Percentiles rank a stretch among this genome's conserved stretches.
These are phyloP conservation scores for Cephonodes hylas DNA, from an alignment of 2,888 invertebrate genomes.

Conservation along the genomic window DNA sequence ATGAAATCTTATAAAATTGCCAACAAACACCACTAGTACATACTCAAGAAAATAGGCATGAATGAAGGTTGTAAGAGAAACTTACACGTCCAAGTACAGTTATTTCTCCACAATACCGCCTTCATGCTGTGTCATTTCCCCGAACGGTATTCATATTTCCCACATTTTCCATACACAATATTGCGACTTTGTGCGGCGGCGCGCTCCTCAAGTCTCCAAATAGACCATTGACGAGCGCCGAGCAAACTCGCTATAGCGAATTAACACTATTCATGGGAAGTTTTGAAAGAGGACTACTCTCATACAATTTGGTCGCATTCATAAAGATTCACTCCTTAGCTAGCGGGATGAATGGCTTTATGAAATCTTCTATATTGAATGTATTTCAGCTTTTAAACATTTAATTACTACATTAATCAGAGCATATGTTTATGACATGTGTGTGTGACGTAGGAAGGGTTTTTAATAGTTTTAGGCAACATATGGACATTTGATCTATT, in stretches of 20 bases:
- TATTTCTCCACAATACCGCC: constrained; percentile 8
- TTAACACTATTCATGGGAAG: constrained; percentile 80
- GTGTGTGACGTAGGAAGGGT: not conserved
- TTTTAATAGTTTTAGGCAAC: not conserved
- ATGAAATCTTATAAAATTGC: no score
- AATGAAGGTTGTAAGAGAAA: not conserved
- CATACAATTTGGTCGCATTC: constrained; percentile 81
- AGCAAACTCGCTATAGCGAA: constrained; percentile 80
- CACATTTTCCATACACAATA: constrained; percentile 78
- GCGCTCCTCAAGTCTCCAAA: constrained; percentile 73
- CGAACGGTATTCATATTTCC: constrained; percentile 70
- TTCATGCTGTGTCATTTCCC: constrained; percentile 21
- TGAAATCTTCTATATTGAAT: constrained; percentile 69
- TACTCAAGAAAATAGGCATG: not conserved
- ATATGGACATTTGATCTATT: no score
- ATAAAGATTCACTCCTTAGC: constrained; percentile 79
- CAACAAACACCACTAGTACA: no score
- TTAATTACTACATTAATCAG: constrained; percentile 40
- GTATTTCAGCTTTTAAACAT: constrained; percentile 45
- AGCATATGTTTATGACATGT: not conserved
- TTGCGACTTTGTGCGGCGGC: constrained; percentile 66
- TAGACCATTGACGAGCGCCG: constrained; percentile 77
- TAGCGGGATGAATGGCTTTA: constrained; percentile 72
- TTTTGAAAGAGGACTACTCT: constrained; percentile 80
- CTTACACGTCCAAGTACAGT: not conserved